Evolutionary conservation across 2,888 invertebrate species (phyloP), one percentile per base, ranked within the genome.

Genomic region (Monochamus alternatus): DNA sequence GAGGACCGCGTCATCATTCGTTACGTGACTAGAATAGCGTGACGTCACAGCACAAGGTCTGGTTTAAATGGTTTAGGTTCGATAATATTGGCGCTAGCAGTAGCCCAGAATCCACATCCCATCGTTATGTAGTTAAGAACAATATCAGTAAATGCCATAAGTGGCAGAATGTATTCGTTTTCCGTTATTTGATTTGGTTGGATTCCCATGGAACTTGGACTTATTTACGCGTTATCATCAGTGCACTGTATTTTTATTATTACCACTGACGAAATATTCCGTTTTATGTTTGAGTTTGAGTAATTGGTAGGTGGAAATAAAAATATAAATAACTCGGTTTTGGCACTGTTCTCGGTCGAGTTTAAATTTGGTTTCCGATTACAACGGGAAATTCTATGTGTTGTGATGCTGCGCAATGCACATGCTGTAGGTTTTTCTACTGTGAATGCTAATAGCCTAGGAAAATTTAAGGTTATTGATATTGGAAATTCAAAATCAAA

Each of bases 1-100:
- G 55, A 38, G 43, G 38, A 38, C 12, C 67, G 77, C 82, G 81
- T 81, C 82, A 81, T 80, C 80, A 75, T 80, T 81, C 79, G 75
- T 81, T 81, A 82, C 83, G 80, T 83, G 81, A 78, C 77, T 81
- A 77, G 83, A 82, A 80, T 83, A 74, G 63, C 52, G 76, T 81
- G 81, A 81, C 81, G 81, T 81, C 81, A 81, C 77, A 75, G 80
- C 81, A 80, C 77, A 75, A 81, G 75, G 78, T 80, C 80, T 81
- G 78, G 62, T 76, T 78, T 80, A 81, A 74, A 75, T 74, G 73
- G 69, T 62, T 74, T 60, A 60, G 63, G 38, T 63, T 51, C 70
- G 65, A 70, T 74, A 74, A 64, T 58, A 47, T 63, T 47, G 30
- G 30, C 0, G 64, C 43, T 71, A 75, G 71, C 66, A 55, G 60